Conservation (phyloP, 1,140 invertebrate species). For the Oppia nitens region DNA sequence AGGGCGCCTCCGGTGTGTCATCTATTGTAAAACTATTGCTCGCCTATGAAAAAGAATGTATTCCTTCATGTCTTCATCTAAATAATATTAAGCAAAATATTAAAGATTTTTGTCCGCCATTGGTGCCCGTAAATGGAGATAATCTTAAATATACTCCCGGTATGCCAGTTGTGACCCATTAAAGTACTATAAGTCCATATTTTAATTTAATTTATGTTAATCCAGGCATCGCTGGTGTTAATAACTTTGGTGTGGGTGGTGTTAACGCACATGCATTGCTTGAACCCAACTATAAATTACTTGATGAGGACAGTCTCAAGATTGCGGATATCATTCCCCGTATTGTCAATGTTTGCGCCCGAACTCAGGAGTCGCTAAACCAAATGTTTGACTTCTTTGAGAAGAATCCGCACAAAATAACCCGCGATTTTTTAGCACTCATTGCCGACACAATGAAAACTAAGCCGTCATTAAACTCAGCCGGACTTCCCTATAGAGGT, state of each 20-base stretch:
- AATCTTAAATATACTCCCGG: conserved; percentile 10
- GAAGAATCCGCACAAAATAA: too few relatives aligned
- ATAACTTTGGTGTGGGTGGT: too few relatives aligned
- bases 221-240: conserved; percentile 9
- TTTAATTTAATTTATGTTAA: too few relatives aligned
- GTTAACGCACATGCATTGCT: conserved; percentile 31
- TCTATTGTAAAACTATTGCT: conserved; percentile 71
- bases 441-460: conserved; percentile 8
- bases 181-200: too few relatives aligned
- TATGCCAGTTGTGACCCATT: conserved; percentile 35
- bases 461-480: not conserved
- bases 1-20: too few relatives aligned
- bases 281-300: conserved; percentile 42
- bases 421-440: conserved; percentile 18
- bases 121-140: conserved; percentile 42
- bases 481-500: conserved; percentile 13
- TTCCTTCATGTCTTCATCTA: conserved; percentile 84
- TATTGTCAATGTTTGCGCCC: conserved; percentile 8
- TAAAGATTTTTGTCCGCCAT: conserved; percentile 62
- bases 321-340: conserved; percentile 16
- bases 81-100: conserved; percentile 70
- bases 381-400: conserved; percentile 28
- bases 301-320: conserved; percentile 20
- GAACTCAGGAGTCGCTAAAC: conserved; percentile 25
- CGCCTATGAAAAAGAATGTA: conserved; percentile 65